These are phyloP conservation scores for Ursus arctos DNA, from an alignment of 2,113 vertebrate genomes.

Conservation along the genomic window DNA sequence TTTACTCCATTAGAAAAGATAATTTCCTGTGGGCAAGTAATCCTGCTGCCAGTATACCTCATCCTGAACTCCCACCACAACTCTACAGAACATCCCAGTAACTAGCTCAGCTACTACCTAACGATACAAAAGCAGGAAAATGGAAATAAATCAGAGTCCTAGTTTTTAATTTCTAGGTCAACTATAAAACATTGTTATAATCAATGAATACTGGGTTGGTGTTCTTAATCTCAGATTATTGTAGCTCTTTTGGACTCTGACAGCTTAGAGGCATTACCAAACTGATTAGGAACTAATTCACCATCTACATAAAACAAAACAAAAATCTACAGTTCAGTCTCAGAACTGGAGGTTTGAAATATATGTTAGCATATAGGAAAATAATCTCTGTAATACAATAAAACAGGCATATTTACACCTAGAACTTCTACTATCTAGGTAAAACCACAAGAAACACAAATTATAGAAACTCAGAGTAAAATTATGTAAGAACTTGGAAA, in stretches of 20 bases:
- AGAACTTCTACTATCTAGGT: background rate
- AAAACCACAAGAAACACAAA: slow-evolving; percentile 11
- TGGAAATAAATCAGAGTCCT: background rate
- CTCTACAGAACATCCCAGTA: background rate
- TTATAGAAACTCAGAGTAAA: background rate
- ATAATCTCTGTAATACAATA: background rate
- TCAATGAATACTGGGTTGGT: background rate
- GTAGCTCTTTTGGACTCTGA: background rate
- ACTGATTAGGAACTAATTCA: background rate
- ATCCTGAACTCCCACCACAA: background rate
- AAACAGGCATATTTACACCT: slow-evolving; percentile 1
- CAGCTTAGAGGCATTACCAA: background rate
- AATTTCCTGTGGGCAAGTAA: background rate
- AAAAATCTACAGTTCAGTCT: background rate
- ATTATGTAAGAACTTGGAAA: background rate
- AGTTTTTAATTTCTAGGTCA: background rate
- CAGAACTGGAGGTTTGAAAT: background rate
- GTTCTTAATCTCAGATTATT: slow-evolving; percentile 11
- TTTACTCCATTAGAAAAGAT: background rate
- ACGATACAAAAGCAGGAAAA: background rate
- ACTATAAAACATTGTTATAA: background rate
- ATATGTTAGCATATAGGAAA: background rate
- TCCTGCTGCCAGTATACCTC: background rate
- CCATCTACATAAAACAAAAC: background rate
- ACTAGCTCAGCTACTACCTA: background rate